These are phyloP conservation scores for Opisthocomus hoazin DNA, from an alignment of 2,113 vertebrate genomes.

Conservation along the genomic window DNA sequence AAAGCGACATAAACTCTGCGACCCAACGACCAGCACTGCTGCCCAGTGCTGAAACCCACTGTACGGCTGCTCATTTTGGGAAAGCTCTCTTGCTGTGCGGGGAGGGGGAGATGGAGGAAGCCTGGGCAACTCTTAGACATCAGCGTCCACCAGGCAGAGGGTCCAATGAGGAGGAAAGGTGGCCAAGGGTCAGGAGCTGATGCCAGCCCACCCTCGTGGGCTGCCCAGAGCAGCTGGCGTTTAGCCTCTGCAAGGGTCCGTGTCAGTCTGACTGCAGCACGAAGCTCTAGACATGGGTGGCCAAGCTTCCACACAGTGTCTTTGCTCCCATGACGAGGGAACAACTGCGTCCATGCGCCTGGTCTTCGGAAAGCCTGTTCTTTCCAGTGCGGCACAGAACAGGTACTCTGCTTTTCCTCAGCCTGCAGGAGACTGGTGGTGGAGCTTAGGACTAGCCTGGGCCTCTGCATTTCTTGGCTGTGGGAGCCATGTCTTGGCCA, in stretches of 20 bases:
- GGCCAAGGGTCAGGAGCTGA: background rate
- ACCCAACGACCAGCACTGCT: fast-evolving
- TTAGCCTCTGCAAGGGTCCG: background rate
- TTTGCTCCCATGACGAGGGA: background rate
- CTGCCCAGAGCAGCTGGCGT: background rate
- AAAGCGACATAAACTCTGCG: background rate
- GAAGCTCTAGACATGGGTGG: background rate
- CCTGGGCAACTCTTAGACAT: background rate
- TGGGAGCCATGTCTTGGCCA: background rate
- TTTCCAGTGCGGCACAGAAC: background rate
- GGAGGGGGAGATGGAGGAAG: background rate
- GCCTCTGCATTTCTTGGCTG: background rate
- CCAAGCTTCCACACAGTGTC: background rate
- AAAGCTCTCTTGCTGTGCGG: background rate
- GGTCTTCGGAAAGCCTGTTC: background rate
- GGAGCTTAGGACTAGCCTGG: background rate
- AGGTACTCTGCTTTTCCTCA: background rate
- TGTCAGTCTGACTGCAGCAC: background rate
- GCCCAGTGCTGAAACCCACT: background rate
- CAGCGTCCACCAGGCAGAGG: background rate
- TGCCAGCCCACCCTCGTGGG: background rate
- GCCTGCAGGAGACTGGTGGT: fast-evolving
- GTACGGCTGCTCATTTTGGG: background rate
- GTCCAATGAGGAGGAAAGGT: background rate
- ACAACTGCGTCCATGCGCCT: background rate